Conservation (phyloP, 2,888 invertebrate species). For the Synergus laeviventris region DNA sequence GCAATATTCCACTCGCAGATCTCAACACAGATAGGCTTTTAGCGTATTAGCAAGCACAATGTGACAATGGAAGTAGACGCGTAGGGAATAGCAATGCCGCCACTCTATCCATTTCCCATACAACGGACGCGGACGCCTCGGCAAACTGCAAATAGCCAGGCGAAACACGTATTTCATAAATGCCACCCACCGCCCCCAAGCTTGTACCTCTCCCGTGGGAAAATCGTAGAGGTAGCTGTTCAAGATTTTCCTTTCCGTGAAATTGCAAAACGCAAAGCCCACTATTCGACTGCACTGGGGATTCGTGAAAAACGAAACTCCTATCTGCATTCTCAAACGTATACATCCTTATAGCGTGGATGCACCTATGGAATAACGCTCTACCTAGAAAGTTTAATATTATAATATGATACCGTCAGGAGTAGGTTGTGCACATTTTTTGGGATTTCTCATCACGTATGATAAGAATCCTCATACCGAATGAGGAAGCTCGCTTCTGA, state of each 20-base stretch:
- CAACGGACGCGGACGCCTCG: conserved; percentile 58
- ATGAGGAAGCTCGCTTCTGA: too few relatives aligned
- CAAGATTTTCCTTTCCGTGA: background rate
- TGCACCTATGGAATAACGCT: background rate
- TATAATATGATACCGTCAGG: background rate
- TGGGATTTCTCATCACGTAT: too few relatives aligned
- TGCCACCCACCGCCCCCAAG: conserved; percentile 55
- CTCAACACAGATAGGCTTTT: conserved; percentile 76
- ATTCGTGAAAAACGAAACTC: conserved; percentile 3
- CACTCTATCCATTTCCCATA: conserved; percentile 71
- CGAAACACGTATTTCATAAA: conserved; percentile 73
- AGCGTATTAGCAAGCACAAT: conserved; percentile 75
- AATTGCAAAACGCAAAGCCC: conserved; percentile 8
- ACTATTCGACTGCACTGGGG: background rate
- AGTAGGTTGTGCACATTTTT: background rate
- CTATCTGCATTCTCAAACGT: background rate
- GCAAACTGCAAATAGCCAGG: conserved; percentile 66
- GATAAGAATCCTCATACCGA: too few relatives aligned
- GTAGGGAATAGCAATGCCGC: conserved; percentile 73
- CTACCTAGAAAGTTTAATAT: background rate
- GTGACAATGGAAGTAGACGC: conserved; percentile 74
- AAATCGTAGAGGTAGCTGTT: conserved; percentile 30
- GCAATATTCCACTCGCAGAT: conserved; percentile 72
- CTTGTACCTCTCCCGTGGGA: conserved; percentile 49
- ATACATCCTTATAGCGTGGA: background rate